Base-by-base conservation (phyloP, 2,113 vertebrate genomes). In the Climacteris rufus region DNA sequence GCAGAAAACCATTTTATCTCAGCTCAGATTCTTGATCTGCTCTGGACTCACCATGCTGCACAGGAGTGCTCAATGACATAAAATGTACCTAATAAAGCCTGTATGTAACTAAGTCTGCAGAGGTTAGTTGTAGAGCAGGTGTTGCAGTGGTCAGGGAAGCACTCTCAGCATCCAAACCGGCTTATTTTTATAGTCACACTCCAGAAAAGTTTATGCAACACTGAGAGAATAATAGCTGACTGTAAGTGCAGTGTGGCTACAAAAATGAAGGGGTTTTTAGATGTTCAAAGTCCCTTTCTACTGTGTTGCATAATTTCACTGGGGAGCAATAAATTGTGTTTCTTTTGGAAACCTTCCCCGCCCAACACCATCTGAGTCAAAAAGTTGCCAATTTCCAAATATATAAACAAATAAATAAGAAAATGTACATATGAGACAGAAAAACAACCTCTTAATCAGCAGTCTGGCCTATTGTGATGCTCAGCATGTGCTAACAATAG, bases 231-330 rank as follows among this genome's bases (percentile, higher is more conserved):
- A 44, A 19, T 3, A 42, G 14, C 27, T 81, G 42, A 47, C 9
- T 71, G 19, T 35, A 89, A 65, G 31, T 80, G 68, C 11, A 77
- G 40, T 1, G 6, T 37, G 42, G 15, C 50, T 65, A 53, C 0
- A 1, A 72, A 86, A 88, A 71, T 18, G 13, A 59, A 27, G 1
- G 0, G 0, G 0, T 6, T 70, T 47, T 15, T 4, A 10, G 9
- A 19, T 59, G 7, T 53, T 89, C n/a, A 2, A 85, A 60, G 27
- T 52, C 13, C 18, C 76, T 79, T 79, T 93, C 33, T 75, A n/a
- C 25, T 20, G 10, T n/a, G 17, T 33, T 37, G 16, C 10, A 7
- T 33, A 30, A 40, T 45, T 86, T 80, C 25, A 52, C 3, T 20
- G 20, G 22, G 54, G 20, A 92, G 35, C 8, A 82, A 54, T 56